Percentiles rank a stretch among this genome's conserved stretches.
Conservation (phyloP, 2,113 vertebrate genomes). For the Mandrillus leucophaeus region DNA sequence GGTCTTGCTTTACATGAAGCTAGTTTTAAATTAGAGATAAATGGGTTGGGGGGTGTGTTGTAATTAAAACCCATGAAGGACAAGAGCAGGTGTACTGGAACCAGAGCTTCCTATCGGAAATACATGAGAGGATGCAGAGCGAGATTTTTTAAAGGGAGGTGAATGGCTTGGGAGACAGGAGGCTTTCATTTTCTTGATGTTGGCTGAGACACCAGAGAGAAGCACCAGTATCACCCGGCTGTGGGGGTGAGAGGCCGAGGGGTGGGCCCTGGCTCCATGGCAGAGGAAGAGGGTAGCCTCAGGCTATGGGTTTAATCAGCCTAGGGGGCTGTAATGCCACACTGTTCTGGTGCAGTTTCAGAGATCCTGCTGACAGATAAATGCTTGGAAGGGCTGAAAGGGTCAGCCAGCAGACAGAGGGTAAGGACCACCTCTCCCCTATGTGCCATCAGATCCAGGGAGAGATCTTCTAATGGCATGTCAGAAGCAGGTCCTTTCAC, state of each 20-base stretch:
- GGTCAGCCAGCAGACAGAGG: neutral
- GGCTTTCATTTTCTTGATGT: neutral
- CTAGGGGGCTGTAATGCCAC: neutral
- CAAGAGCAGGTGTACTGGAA: neutral
- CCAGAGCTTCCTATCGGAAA: neutral
- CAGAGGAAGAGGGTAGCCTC: neutral
- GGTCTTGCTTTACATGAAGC: neutral
- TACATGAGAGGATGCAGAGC: neutral
- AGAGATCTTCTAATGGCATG: neutral
- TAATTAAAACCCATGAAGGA: neutral
- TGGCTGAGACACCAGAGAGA: neutral
- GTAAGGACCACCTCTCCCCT: neutral
- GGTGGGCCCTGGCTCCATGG: accelerated
- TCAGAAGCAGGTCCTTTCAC: neutral
- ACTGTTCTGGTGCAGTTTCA: neutral
- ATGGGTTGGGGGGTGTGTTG: neutral
- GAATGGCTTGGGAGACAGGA: neutral
- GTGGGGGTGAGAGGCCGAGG: too few species aligned
- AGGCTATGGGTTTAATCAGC: neutral
- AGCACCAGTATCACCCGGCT: neutral
- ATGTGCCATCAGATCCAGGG: neutral
- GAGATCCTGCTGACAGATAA: neutral
- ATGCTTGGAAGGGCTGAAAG: neutral
- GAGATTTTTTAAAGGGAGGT: neutral
- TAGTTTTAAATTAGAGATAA: neutral